Percentiles rank a stretch among this genome's conserved stretches.
These are phyloP conservation scores for Diarsia mendica DNA, from an alignment of 2,888 invertebrate genomes.

Conservation along the genomic window DNA sequence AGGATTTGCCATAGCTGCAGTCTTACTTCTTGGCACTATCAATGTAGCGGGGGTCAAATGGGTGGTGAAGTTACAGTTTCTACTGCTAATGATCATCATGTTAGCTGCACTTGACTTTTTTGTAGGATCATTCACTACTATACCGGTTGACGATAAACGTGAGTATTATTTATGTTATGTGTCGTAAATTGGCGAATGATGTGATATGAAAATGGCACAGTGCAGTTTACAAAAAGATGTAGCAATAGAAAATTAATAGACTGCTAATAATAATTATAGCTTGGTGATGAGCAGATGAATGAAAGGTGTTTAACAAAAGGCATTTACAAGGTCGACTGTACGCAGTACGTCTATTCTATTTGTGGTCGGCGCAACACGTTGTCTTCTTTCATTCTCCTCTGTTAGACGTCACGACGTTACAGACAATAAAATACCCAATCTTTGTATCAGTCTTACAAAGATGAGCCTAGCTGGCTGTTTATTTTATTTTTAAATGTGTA, in stretches of 20 bases:
- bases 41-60: slow-evolving; percentile 99
- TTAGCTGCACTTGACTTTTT: slow-evolving; percentile 98
- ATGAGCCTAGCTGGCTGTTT: no score
- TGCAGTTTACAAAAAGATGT: background rate
- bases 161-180: slow-evolving; percentile 68
- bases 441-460: no score
- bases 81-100: slow-evolving; percentile 95
- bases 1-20: slow-evolving; percentile 96
- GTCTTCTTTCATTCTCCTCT: no score
- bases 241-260: background rate
- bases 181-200: background rate
- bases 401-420: no score
- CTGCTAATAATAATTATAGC: background rate
- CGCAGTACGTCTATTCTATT: no score
- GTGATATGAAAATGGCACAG: background rate
- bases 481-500: no score
- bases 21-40: slow-evolving; percentile 96
- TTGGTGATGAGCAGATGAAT: background rate
- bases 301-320: background rate
- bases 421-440: no score
- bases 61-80: slow-evolving; percentile 98
- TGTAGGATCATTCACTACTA: slow-evolving; percentile 96
- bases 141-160: slow-evolving; percentile 89
- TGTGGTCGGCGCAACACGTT: no score
- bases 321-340: background rate